Evolutionary conservation across 2,888 invertebrate genomes (phyloP), one percentile per base, ranked within the genome.

Genomic region (Dichetophora obliterata): DNA sequence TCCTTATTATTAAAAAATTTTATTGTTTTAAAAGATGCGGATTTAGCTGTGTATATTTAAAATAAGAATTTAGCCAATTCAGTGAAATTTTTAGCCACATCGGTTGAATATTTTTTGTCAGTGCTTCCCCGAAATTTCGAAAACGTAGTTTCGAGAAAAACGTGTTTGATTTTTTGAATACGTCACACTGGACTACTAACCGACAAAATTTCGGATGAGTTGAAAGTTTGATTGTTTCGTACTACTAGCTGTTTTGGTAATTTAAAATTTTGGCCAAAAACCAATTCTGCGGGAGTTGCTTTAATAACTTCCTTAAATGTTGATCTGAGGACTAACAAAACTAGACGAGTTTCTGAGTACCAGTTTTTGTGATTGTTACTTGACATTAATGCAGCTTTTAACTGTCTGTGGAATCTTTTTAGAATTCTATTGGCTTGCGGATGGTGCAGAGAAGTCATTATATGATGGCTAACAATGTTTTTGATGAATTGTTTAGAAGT

Each of bases 401-500:
- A 9, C 9, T 6, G 11, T 57, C 57, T 57, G 9, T 57, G 57
- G n/a, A 57, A 57, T 5, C 57, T 57, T 57, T 57, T n/a, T 57
- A 57, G 3, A 2, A 57, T 57, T 19, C 57, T n/a, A 19, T 57
- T 57, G 2, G 57, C 11, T 57, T 57, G 57, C n/a, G 57, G 57
- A n/a, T 57, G 57, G 2, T 57, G n/a, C 1, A n/a, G 5, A 1
- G 57, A 57, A 19, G 57, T 57, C 19, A 19, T 57, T 6, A 57
- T 57, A n/a, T 57, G 57, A 19, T 16, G 57, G 2, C 19, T 57
- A 57, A 16, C 57, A 57, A 57, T 6, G 3, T 6, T 19, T 5
- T 57, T 57, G 2, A 57, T 57, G n/a, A 57, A 57, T 57, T 57
- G 57, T 19, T 57, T 57, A 57, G n/a, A 57, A 16, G 57, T n/a